phyloP scores from a whole-genome alignment of 2,113 vertebrate genomes.

The Piprites chloris region DNA sequence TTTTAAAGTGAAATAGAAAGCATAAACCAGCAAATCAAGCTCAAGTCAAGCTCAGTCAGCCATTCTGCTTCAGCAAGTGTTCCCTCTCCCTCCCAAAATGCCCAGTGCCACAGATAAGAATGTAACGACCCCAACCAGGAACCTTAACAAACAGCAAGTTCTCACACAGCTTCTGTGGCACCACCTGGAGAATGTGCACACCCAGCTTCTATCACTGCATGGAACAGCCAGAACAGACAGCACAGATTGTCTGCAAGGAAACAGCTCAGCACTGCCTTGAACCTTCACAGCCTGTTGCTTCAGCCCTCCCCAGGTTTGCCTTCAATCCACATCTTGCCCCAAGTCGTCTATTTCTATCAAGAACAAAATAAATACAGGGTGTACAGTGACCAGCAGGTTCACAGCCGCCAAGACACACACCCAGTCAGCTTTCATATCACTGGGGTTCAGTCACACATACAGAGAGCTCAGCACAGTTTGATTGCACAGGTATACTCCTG shows the following conservation, averaged over 20 bases:
- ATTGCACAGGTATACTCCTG: neutral
- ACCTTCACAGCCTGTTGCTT: neutral
- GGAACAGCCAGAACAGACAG: rapidly evolving
- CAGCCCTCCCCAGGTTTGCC: neutral
- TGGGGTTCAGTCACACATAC: rapidly evolving
- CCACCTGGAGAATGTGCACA: rapidly evolving
- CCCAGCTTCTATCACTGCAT: rapidly evolving
- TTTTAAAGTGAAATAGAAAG: neutral
- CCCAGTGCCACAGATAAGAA: neutral
- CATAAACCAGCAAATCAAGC: neutral
- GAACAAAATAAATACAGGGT: neutral
- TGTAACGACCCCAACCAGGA: neutral
- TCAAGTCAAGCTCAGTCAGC: neutral
- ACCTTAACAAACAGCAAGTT: neutral
- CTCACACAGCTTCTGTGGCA: neutral
- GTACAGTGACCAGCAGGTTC: neutral
- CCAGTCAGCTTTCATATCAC: rapidly evolving
- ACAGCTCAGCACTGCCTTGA: neutral
- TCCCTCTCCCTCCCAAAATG: rapidly evolving
- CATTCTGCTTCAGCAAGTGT: neutral
- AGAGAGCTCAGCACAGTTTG: neutral
- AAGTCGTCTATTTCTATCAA: neutral
- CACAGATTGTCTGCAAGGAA: rapidly evolving
- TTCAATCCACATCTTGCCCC: neutral
- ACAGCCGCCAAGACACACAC: neutral